phyloP scores from a whole-genome alignment of 2,888 invertebrate genomes.

The Rhynchonema sp. region DNA sequence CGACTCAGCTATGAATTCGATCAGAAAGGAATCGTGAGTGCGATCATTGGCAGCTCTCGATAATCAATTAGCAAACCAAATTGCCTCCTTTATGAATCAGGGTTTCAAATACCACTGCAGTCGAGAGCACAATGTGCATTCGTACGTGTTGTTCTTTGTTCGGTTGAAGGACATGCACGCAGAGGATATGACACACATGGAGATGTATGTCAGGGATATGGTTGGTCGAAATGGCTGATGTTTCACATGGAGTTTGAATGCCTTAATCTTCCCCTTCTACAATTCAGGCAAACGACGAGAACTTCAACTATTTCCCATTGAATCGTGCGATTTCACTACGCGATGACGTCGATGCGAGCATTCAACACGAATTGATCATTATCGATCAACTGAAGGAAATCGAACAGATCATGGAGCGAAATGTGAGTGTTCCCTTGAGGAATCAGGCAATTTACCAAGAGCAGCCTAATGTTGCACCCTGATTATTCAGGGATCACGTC shows the following conservation, averaged over 20 bases:
- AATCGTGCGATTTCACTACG: constrained; percentile 1
- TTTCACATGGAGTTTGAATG: background rate
- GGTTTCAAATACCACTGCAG: constrained; percentile 1
- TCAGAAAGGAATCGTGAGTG: background rate
- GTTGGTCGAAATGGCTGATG: background rate
- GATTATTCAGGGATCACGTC: too few relatives aligned
- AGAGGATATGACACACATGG: constrained; percentile 2
- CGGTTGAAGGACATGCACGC: background rate
- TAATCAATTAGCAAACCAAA: background rate
- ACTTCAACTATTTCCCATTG: constrained; percentile 3
- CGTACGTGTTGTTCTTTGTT: constrained; percentile 5
- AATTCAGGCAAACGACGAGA: background rate
- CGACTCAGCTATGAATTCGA: constrained; percentile 4
- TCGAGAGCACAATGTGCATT: background rate
- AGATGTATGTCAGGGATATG: constrained; percentile 2
- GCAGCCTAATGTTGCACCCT: too few relatives aligned
- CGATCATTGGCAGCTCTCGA: background rate
- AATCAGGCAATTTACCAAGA: too few relatives aligned
- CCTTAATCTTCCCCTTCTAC: too few relatives aligned
- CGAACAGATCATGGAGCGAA: background rate
- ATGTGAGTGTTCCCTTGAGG: background rate
- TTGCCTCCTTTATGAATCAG: background rate
- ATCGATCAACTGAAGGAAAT: background rate
- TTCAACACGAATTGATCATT: background rate
- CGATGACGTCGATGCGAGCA: background rate